Evolutionary conservation across 2,113 vertebrate genomes (phyloP), one percentile per base, ranked within the genome.

Genomic region (Percina caprodes): DNA sequence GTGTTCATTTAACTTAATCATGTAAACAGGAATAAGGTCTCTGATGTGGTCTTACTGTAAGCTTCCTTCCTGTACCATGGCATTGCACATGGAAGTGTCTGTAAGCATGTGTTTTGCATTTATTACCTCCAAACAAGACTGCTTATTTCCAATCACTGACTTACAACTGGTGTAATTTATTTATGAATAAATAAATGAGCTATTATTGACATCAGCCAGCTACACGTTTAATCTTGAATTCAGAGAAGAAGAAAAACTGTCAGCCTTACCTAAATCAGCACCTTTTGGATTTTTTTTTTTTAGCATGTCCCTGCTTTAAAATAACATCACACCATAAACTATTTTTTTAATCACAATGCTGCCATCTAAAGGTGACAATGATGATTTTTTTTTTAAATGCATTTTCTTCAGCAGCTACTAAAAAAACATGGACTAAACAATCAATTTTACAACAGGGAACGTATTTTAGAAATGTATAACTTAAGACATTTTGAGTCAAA

Each of bases 91-190:
- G 69, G 61, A 83, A 71, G 62, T 82, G 74, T 90, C 79, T 90
- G 86, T 89, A 86, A 83, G 91, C 93, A 91, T 91, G 91, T 89
- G 85, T 90, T 86, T 74, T 92, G 87, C 87, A 84, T 89, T 88
- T 85, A 84, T 92, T 92, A 89, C 91, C 79, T 89, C 88, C 87
- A 68, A 86, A 80, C 68, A 85, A 79, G 86, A 80, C 84, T 85
- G 84, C 87, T 87, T 74, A 54, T 80, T 80, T 85, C 56, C 77
- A 78, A 86, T 84, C 79, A 86, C 68, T 80, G 73, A 89, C 70
- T 78, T 59, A 78, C 80, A 58, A 83, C 84, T 83, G 45, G 63
- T 92, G 90, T 91, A 56, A 61, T 80, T 70, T 55, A 84, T 90
- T 90, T 86, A 87, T 90, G 82, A 93, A 94, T 93, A 93, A 91